phyloP scores from a whole-genome alignment of 2,888 invertebrate species.

The Drosophila barbarae region DNA sequence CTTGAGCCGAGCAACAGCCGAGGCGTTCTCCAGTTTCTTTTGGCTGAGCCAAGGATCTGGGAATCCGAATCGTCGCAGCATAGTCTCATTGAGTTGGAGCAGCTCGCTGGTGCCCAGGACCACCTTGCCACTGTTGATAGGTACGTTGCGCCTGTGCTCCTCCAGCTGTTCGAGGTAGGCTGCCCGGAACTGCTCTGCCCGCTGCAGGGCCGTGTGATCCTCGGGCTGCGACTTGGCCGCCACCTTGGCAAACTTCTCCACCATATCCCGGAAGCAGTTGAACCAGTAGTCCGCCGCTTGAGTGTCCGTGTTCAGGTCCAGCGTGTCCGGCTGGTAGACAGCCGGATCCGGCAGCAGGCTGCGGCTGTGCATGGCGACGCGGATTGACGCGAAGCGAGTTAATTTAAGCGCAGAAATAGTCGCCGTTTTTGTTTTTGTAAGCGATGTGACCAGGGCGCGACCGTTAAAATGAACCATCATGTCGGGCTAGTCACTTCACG shows the following conservation, averaged over 20 bases:
- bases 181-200: constrained; percentile 90
- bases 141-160: constrained; percentile 65
- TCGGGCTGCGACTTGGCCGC: constrained; percentile 84
- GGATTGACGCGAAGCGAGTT: constrained; percentile 25
- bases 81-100: constrained; percentile 94
- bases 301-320: constrained; percentile 91
- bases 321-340: constrained; percentile 93
- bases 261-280: constrained; percentile 91
- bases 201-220: constrained; percentile 83
- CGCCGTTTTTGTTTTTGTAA: constrained; percentile 31
- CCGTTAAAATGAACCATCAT: neutral
- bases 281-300: constrained; percentile 96
- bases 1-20: constrained; percentile 86
- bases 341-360: constrained; percentile 88
- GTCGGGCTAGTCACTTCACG: neutral
- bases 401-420: constrained; percentile 27
- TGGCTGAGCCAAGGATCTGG: constrained; percentile 92
- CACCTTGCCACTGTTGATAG: constrained; percentile 79
- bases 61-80: constrained; percentile 93
- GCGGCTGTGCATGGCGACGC: constrained; percentile 81
- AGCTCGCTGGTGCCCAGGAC: constrained; percentile 93
- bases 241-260: constrained; percentile 90
- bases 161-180: constrained; percentile 89
- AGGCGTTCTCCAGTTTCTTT: constrained; percentile 92
- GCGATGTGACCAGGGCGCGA: constrained; percentile 7